Conservation (phyloP, 2,113 vertebrate species). For the Dunckerocampus dactyliophorus region DNA sequence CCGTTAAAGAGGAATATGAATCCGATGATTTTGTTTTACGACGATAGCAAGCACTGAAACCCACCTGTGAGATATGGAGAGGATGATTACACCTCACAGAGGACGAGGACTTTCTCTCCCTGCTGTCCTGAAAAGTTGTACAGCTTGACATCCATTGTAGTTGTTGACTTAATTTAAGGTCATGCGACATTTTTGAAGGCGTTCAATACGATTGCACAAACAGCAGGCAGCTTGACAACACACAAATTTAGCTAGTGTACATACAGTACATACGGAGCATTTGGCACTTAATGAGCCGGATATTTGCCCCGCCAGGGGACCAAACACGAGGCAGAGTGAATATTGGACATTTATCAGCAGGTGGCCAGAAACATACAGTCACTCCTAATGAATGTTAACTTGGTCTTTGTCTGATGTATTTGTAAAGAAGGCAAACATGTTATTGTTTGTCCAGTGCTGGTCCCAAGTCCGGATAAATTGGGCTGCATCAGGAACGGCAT, state of each 20-base stretch:
- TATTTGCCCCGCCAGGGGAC: not conserved
- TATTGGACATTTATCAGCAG: too few relatives aligned
- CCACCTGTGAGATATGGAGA: slow-evolving; percentile 8
- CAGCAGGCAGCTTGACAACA: not conserved
- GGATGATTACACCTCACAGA: too few relatives aligned
- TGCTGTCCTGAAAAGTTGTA: not conserved
- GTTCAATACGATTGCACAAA: not conserved
- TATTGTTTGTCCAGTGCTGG: too few relatives aligned
- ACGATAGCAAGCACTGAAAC: slow-evolving; percentile 21
- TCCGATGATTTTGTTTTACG: slow-evolving; percentile 23
- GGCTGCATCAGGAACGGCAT: too few relatives aligned
- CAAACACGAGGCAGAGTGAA: not conserved
- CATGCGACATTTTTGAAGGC: not conserved
- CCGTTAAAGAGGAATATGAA: slow-evolving; percentile 46
- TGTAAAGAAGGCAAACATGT: not conserved
- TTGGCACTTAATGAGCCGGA: not conserved
- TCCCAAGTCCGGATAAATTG: too few relatives aligned
- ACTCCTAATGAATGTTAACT: not conserved
- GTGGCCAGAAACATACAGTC: too few relatives aligned
- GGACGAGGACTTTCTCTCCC: too few relatives aligned
- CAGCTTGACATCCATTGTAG: not conserved
- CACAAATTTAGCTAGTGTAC: not conserved
- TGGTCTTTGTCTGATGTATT: not conserved
- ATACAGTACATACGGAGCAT: not conserved
- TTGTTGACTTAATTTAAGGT: too few relatives aligned